Percentiles rank a stretch among this genome's conserved stretches.
Conservation (phyloP, 2,113 vertebrate species). For the Zapus hudsonius region DNA sequence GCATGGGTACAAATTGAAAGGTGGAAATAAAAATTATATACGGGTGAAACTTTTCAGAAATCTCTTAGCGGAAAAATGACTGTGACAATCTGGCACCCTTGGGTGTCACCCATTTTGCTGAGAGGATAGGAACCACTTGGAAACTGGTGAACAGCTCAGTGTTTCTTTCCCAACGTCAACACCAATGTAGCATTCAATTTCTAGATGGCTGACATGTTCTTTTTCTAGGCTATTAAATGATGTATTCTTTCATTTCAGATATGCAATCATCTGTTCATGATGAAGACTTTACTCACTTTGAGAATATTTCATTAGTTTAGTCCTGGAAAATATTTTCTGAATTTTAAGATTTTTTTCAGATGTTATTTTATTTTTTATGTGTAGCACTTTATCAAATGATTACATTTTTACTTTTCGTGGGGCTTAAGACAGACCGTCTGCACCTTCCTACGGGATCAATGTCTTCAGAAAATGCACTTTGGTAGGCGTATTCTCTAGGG, state of each 20-base stretch:
- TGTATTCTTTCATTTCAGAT: neutral
- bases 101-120: neutral
- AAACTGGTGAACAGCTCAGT: constrained; percentile 43
- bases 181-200: constrained; percentile 53
- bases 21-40: constrained; percentile 71
- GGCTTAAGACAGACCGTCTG: neutral
- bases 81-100: constrained; percentile 45
- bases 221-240: neutral
- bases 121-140: constrained; percentile 18
- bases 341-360: constrained; percentile 27
- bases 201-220: constrained; percentile 35
- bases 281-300: neutral
- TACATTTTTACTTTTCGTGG: neutral
- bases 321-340: neutral
- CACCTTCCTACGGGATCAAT: neutral
- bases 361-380: constrained; percentile 1
- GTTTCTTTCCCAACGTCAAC: constrained; percentile 60
- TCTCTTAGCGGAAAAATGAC: constrained; percentile 51
- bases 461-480: constrained; percentile 17
- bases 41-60: constrained; percentile 65
- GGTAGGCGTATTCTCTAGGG: neutral
- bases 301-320: constrained; percentile 11
- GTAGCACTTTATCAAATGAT: constrained; percentile 27
- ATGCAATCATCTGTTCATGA: neutral
- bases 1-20: constrained; percentile 74